Evolutionary conservation across 1,140 invertebrate genomes (phyloP).

Genomic region (Zaprionus tsacasi): DNA sequence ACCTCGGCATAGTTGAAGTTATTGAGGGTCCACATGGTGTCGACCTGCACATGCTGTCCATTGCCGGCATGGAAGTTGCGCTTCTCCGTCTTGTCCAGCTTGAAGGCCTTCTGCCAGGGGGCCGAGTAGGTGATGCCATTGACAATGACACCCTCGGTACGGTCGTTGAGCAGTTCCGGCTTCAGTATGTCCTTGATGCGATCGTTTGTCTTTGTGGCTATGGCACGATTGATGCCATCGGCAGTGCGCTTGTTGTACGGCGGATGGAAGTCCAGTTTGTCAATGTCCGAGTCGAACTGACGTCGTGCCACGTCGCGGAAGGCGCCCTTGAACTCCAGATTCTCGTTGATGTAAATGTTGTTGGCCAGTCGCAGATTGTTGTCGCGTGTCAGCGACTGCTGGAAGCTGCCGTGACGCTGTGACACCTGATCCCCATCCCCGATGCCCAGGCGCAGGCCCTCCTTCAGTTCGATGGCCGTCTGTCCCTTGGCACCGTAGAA

Average conservation of each 20-base stretch:
- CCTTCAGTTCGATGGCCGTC: conserved; percentile 72
- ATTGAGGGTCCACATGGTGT: conserved; percentile 79
- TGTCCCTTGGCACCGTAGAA: conserved; percentile 77
- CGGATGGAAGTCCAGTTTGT: conserved; percentile 79
- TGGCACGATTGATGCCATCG: conserved; percentile 70
- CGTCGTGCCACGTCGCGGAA: conserved; percentile 75
- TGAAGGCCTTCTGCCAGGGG: conserved; percentile 77
- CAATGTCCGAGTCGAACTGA: conserved; percentile 77
- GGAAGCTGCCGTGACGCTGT: conserved; percentile 66
- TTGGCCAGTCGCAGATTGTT: conserved; percentile 78
- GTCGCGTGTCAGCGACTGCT: conserved; percentile 69
- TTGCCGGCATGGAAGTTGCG: conserved; percentile 65
- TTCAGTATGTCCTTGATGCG: conserved; percentile 71
- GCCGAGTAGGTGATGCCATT: conserved; percentile 67
- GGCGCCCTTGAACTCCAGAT: conserved; percentile 76
- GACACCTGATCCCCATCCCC: conserved; percentile 72
- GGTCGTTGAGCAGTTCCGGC: conserved; percentile 70
- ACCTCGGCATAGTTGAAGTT: conserved; percentile 76
- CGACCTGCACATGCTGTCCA: conserved; percentile 68
- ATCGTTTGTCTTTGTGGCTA: conserved; percentile 71
- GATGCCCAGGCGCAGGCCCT: conserved; percentile 67
- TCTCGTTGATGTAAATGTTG: conserved; percentile 80
- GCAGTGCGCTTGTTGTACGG: conserved; percentile 80
- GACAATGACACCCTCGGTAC: conserved; percentile 75
- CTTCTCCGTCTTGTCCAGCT: conserved; percentile 60